Percentiles rank a stretch among this genome's conserved stretches.
phyloP scores from a whole-genome alignment of 2,888 invertebrate species.

The Thereva nobilitata region DNA sequence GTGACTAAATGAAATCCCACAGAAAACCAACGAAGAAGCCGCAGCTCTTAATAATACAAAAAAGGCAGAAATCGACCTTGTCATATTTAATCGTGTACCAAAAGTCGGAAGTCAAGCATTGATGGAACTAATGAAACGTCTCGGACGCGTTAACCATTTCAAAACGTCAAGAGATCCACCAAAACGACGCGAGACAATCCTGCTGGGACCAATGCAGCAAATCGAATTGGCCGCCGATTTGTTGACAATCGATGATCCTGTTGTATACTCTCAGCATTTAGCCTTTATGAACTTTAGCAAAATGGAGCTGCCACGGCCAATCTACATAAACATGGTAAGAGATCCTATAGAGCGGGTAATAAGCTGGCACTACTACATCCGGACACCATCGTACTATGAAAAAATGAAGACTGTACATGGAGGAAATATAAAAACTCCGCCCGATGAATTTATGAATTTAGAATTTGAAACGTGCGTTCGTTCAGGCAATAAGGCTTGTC shows the following conservation, averaged over 20 bases:
- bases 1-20: neutral
- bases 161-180: constrained; percentile 70
- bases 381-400: constrained; percentile 89
- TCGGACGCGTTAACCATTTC: constrained; percentile 59
- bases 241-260: constrained; percentile 73
- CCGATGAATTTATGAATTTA: constrained; percentile 75
- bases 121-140: constrained; percentile 77
- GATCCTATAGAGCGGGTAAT: constrained; percentile 89
- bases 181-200: constrained; percentile 81
- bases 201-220: constrained; percentile 75
- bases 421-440: constrained; percentile 44
- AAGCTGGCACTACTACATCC: constrained; percentile 89
- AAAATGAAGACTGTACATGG: constrained; percentile 73
- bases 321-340: constrained; percentile 86
- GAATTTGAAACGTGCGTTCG: constrained; percentile 86
- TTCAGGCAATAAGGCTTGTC: constrained; percentile 77
- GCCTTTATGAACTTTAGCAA: constrained; percentile 86
- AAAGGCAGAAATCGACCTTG: constrained; percentile 62
- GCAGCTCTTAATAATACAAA: constrained; percentile 75
- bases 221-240: constrained; percentile 72
- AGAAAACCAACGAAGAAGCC: constrained; percentile 56
- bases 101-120: constrained; percentile 89
- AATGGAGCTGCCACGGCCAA: constrained; percentile 76
- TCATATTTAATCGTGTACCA: constrained; percentile 67
- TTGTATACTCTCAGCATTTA: constrained; percentile 85